Conservation (phyloP, 2,797 vertebrate genomes). For the Euphonia xanthogaster region DNA sequence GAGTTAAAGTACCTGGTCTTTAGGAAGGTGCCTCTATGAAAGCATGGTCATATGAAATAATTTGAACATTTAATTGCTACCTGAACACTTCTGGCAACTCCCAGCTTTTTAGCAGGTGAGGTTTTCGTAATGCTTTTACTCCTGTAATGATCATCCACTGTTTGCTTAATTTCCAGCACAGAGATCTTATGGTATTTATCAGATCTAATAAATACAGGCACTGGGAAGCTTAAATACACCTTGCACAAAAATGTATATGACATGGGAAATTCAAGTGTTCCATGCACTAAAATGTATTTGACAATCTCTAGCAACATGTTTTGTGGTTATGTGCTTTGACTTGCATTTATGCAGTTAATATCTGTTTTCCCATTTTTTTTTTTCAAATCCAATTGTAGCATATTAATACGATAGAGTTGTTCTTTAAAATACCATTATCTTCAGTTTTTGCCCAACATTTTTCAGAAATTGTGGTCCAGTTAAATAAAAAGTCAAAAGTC, state of each 20-base stretch:
- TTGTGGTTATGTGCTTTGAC: not conserved
- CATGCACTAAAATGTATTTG: not conserved
- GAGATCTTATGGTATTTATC: not conserved
- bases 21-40: not conserved
- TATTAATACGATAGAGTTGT: not conserved
- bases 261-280: not conserved
- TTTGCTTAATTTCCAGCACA: not conserved
- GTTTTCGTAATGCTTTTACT: not conserved
- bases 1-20: not conserved
- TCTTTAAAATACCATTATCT: not conserved
- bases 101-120: not conserved
- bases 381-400: not conserved
- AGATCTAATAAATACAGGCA: not conserved
- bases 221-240: not conserved
- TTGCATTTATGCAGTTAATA: not conserved
- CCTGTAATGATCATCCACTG: not conserved
- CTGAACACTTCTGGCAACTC: not conserved
- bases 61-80: not conserved
- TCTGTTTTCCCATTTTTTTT: not conserved
- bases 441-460: not conserved
- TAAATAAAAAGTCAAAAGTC: not conserved
- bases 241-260: not conserved
- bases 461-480: not conserved
- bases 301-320: not conserved
- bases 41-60: not conserved